A percentile compares a stretch with the other conserved stretches of the same genome.
phyloP scores from a whole-genome alignment of 2,797 vertebrate genomes.

The Oreochromis grahami region DNA sequence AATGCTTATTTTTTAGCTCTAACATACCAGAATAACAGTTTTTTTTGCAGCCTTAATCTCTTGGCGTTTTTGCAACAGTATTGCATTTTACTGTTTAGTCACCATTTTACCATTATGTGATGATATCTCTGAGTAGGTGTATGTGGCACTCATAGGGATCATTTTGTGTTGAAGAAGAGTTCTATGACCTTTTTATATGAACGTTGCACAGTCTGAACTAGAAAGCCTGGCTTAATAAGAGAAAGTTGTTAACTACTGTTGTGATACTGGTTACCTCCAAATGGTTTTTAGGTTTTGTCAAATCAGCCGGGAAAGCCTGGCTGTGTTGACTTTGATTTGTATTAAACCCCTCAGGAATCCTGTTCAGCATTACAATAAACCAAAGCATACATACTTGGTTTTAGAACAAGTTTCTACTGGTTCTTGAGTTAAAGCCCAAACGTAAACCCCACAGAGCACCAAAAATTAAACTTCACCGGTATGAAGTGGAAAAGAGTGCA shows the following conservation, averaged over 20 bases:
- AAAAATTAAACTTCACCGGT: background rate
- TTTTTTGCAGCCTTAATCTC: background rate
- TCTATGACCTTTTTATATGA: background rate
- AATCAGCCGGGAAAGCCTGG: rapidly evolving
- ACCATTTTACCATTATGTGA: too few species aligned
- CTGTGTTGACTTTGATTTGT: background rate
- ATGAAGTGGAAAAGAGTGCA: background rate
- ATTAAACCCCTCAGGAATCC: background rate
- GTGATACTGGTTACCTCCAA: background rate
- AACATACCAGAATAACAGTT: background rate
- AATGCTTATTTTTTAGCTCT: background rate
- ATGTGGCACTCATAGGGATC: too few species aligned
- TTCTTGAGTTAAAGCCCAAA: background rate
- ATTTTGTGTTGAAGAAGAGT: background rate
- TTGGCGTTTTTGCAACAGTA: rapidly evolving
- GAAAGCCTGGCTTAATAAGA: background rate
- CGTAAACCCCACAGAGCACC: background rate
- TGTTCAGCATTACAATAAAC: background rate
- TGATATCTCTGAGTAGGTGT: too few species aligned
- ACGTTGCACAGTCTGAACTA: background rate
- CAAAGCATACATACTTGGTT: background rate
- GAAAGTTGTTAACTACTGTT: background rate
- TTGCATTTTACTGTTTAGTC: background rate
- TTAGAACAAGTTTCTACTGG: background rate
- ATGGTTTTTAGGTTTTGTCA: background rate